Evolutionary conservation across 2,113 vertebrate genomes (phyloP), one percentile per base, ranked within the genome.

Genomic region (Epinephelus fuscoguttatus): DNA sequence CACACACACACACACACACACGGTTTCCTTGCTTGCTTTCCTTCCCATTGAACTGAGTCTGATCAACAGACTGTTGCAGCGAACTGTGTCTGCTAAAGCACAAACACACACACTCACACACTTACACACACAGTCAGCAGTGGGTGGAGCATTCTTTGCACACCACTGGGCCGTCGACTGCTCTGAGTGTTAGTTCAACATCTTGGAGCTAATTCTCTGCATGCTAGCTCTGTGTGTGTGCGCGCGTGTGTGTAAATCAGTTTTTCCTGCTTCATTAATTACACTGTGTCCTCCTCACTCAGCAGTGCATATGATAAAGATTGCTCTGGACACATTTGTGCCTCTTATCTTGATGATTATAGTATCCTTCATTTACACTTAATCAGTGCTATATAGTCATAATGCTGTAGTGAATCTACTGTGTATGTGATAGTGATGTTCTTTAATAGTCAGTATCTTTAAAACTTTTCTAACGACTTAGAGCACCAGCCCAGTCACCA

Each of bases 221-320:
- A 47, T 64, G 61, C 61, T n/a, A 12, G 12, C 62, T 42, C 10
- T 40, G 57, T 75, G 78, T 63, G 47, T 67, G 70, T 19, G 64
- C 19, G 42, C 4, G 63, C 76, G 47, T 67, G 70, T 19, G 64
- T 30, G 42, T 9, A 57, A 50, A 30, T 78, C 62, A 27, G 18
- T 45, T 74, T 33, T 50, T 53, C 40, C 66, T 72, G 64, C 76
- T 86, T 72, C 68, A 52, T 74, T 86, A 84, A 88, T 85, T 75
- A 37, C 72, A 74, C 60, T 10, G 25, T 63, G 71, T 84, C 78
- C 76, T 76, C 71, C 37, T 80, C 53, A 17, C 45, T 15, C 25
- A 57, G 42, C 63, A 11, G 55, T 4, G 11, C 55, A 33, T 63
- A n/a, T 64, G 56, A 80, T 53, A 25, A 67, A 63, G 64, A 86